Evolutionary conservation across 2,888 invertebrate genomes (phyloP).

Genomic region (Lasioglossum calceatum): DNA sequence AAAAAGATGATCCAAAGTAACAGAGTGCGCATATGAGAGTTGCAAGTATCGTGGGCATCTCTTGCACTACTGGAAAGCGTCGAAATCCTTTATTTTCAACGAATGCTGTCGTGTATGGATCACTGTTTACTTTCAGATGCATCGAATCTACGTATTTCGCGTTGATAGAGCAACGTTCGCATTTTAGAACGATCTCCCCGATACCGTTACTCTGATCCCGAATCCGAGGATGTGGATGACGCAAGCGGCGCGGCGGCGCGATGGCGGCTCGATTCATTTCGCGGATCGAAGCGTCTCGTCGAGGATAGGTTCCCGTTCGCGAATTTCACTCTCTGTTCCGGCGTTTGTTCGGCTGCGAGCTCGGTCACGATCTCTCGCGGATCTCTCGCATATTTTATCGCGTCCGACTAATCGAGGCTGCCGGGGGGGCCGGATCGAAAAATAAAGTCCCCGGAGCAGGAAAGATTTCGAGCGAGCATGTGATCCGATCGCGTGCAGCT

Average conservation of each 20-base stretch:
- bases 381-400: constrained; percentile 3
- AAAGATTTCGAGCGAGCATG: constrained; percentile 58
- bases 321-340: constrained; percentile 17
- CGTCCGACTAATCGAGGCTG: constrained; percentile 6
- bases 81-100: no score
- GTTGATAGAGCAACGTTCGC: not conserved
- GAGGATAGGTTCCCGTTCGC: constrained; percentile 11
- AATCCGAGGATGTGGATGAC: constrained; percentile 39
- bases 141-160: not conserved
- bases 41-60: no score
- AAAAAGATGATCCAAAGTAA: not conserved
- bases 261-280: not conserved
- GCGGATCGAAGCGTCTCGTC: not conserved
- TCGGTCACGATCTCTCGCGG: not conserved
- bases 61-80: no score
- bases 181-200: not conserved
- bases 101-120: not conserved
- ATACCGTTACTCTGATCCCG: constrained; percentile 5
- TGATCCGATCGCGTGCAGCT: constrained; percentile 63
- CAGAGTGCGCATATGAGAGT: no score
- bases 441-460: constrained; percentile 15
- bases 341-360: not conserved
- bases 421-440: constrained; percentile 11
- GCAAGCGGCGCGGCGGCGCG: constrained; percentile 36
- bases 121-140: not conserved